phyloP scores from a whole-genome alignment of 2,797 vertebrate genomes.

The Neosilurus hyrtlii region DNA sequence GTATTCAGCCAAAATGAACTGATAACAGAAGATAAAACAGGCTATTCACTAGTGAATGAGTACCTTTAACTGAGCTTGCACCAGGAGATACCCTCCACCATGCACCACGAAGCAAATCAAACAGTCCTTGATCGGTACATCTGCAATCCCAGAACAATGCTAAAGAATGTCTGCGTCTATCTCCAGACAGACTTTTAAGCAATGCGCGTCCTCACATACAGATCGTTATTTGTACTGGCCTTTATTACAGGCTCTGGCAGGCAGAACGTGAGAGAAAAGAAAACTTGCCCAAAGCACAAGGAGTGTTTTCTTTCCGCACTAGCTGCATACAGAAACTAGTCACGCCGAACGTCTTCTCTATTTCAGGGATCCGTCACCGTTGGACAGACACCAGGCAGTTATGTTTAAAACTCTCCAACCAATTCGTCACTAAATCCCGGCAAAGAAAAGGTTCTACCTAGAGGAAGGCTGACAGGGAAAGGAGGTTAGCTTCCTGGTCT shows the following conservation, averaged over 20 bases:
- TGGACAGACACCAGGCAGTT: conserved; percentile 1
- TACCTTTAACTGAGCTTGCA: not conserved
- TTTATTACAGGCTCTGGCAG: conserved; percentile 51
- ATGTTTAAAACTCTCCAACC: conserved; percentile 4
- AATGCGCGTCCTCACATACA: not conserved
- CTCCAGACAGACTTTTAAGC: conserved; percentile 9
- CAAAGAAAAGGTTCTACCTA: not conserved
- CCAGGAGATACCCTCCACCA: too few species aligned
- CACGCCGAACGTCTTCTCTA: not conserved
- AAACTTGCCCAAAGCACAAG: conserved; percentile 63
- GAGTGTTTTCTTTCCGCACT: conserved; percentile 27
- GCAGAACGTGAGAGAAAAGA: conserved; percentile 50
- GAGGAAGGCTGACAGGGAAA: not conserved
- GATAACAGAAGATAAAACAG: too few species aligned
- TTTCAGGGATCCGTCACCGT: conserved; percentile 9
- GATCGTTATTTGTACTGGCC: conserved; percentile 19
- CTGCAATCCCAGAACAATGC: too few species aligned
- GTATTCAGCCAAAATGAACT: too few species aligned
- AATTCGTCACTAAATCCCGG: not conserved
- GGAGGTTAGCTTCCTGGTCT: not conserved
- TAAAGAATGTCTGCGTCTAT: not conserved
- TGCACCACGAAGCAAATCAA: not conserved
- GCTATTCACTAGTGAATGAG: too few species aligned
- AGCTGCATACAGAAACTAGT: conserved; percentile 25
- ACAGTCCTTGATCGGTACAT: not conserved